Evolutionary conservation across 2,797 vertebrate genomes (phyloP), one percentile per base, ranked within the genome.

Genomic region (Poecilia picta): DNA sequence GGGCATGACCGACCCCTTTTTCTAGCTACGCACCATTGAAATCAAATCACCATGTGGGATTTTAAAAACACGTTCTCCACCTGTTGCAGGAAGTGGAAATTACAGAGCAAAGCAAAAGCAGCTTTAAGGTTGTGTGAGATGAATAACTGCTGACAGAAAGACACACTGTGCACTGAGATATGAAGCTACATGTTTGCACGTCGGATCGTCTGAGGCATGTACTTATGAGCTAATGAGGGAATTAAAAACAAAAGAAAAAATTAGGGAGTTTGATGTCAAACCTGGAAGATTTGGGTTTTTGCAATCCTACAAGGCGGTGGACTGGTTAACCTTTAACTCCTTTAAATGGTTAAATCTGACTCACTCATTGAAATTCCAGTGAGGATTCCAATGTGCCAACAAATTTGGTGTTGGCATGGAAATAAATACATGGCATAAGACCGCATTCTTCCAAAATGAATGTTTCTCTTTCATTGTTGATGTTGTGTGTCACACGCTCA

Each of bases 71-170:
- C 78, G 80, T 80, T 82, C 57, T 86, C 85, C 92, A 94, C 82
- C 86, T 93, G 94, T 81, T 93, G 76, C 85, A 87, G 82, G 83
- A 89, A 86, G 80, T 86, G 72, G 20, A 90, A 91, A 93, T 93
- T 92, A 92, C 57, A 91, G 81, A 79, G 83, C 75, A 62, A 66
- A n/a, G 53, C 18, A 75, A 83, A 87, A 75, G 82, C 72, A 71
- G 73, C 68, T 85, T 79, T 84, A 66, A 72, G 62, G 82, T 77
- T 91, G 72, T 86, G 88, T 83, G 47, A 84, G 72, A 62, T 75
- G 79, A 85, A 71, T 72, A 20, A 51, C 73, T 81, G 15, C 74
- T 75, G 83, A 83, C 78, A 80, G 74, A 18, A 81, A 28, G 78
- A 16, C 25, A 46, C 20, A 31, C n/a, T 28, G 33, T 64, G 55